Base-by-base conservation (phyloP, 2,113 vertebrate species). In the Chamaea fasciata region DNA sequence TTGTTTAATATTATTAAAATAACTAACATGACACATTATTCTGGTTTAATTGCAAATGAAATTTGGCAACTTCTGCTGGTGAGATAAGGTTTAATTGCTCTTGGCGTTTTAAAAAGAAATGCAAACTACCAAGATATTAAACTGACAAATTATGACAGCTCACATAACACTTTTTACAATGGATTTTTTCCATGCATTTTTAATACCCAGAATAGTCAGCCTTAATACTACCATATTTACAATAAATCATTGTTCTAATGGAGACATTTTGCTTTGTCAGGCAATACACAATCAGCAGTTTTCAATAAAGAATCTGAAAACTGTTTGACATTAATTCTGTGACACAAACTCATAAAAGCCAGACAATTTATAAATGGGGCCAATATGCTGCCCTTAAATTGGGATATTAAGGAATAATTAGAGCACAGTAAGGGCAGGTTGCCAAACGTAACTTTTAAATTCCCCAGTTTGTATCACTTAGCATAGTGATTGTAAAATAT, bases 361-460 rank as follows among this genome's bases (percentile, higher is more conserved):
- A 93, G 87, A 77, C 82, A 79, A 84, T 52, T 90, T 95, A 64
- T 89, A 96, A 96, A 81, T 46, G 76, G 95, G 94, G 88, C 85
- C 76, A 89, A 94, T 50, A 81, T 57, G 83, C 53, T 93, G 88
- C 69, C 86, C 86, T 96, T 97, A 96, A 94, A 92, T 30, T 90
- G 62, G 86, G 88, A 87, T 95, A 91, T 90, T 97, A 92, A 94
- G 82, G 81, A 90, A 96, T 93, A 97, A 94, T 86, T 96, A 93
- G 92, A 96, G 47, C 94, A 76, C 83, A 86, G 69, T 57, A 31
- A 81, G 35, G 85, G 80, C 88, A 89, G 73, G 53, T 60, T 96
- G 88, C 88, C 92, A 96, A 93, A 89, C 1, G 26, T 71, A 94
- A 82, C 83, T 93, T 92, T 78, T 35, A 65, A 75, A 81, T 90